Conservation (phyloP, 1,140 invertebrate species). For the Pogonomyrmex californicus region DNA sequence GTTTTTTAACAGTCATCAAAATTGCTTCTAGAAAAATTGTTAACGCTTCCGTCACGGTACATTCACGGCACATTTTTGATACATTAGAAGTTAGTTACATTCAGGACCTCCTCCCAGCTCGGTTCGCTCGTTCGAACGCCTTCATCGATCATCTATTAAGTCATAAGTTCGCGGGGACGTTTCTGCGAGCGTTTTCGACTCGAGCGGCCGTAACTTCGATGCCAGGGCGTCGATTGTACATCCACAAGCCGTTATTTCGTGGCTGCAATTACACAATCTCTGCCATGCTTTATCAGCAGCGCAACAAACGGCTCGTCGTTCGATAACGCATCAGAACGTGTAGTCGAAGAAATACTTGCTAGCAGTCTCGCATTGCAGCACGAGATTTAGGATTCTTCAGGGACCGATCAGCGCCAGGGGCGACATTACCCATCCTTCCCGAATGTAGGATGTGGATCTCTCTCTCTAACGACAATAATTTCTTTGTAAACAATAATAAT, state of each 20-base stretch:
- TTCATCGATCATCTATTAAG: constrained; percentile 75
- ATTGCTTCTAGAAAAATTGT: constrained; percentile 14
- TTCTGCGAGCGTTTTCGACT: constrained; percentile 76
- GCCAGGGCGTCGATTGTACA: constrained; percentile 8
- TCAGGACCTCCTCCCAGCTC: constrained; percentile 56
- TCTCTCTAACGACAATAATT: neutral
- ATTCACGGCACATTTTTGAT: neutral
- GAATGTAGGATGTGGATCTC: neutral
- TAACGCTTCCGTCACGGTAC: neutral
- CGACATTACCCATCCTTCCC: neutral
- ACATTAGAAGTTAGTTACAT: neutral
- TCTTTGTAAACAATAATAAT: too few species aligned
- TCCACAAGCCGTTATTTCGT: neutral
- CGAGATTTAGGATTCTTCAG: constrained; percentile 60
- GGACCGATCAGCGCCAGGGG: constrained; percentile 33
- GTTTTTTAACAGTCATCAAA: constrained; percentile 22
- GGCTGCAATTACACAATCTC: neutral
- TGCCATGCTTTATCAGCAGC: neutral
- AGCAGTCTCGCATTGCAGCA: constrained; percentile 63
- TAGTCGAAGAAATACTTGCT: constrained; percentile 44
- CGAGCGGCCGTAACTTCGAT: constrained; percentile 48
- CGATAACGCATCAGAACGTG: constrained; percentile 75
- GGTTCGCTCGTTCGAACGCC: constrained; percentile 75
- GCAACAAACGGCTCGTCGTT: constrained; percentile 57
- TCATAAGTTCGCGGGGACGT: constrained; percentile 61